Conservation (phyloP, 2,888 invertebrate genomes). For the Tetranychus truncatus region DNA sequence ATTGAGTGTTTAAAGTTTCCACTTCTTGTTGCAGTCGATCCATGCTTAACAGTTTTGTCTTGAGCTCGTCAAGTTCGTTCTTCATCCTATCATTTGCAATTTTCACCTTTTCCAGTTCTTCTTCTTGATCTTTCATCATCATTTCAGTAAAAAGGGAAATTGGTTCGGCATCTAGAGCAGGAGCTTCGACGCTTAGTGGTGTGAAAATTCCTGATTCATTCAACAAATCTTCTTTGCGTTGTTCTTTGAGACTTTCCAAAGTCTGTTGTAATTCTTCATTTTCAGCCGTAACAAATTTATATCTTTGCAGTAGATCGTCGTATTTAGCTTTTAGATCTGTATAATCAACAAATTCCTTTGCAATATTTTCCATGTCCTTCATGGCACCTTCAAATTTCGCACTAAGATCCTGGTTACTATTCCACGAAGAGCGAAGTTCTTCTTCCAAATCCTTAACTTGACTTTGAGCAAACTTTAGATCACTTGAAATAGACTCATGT, state of each 20-base stretch:
- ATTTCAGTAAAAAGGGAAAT: slow-evolving; percentile 1
- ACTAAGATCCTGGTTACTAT: not conserved
- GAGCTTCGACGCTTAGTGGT: not conserved
- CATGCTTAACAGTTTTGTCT: not conserved
- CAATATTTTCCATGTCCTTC: slow-evolving; percentile 8
- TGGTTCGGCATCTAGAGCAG: not conserved
- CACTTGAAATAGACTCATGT: not conserved
- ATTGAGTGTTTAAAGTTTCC: not conserved
- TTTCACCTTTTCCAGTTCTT: not conserved
- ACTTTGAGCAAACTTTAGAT: not conserved
- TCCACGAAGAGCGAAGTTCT: not conserved
- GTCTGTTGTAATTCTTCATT: not conserved
- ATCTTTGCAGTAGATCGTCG: not conserved
- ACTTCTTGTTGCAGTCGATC: not conserved
- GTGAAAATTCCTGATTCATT: not conserved
- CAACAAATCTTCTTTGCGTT: not conserved
- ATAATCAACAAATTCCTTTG: not conserved
- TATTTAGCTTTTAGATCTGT: not conserved
- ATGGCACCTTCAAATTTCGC: not conserved
- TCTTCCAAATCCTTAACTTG: slow-evolving; percentile 5
- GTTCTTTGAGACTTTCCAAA: not conserved
- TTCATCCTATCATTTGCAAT: not conserved
- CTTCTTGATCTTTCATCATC: slow-evolving; percentile 2
- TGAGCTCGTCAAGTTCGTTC: not conserved
- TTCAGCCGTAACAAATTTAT: not conserved